These are phyloP conservation scores for Haliclystus octoradiatus DNA, from an alignment of 30 jellyfish, hydroid and myxozoan species.

Conservation along the genomic window DNA sequence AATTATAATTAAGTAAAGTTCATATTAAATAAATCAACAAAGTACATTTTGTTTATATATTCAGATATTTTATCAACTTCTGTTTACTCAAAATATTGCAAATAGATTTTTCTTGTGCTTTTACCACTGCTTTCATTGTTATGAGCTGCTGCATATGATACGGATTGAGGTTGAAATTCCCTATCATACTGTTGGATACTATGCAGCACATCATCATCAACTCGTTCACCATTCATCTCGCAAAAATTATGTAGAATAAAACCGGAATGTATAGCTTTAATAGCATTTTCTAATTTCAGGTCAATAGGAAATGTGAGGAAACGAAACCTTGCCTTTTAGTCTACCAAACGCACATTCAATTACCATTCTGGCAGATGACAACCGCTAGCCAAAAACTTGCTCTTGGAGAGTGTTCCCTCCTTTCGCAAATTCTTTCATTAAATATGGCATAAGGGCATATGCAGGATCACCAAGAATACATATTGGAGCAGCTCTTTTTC, in stretches of 20 bases:
- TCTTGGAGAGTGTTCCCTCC: constrained; percentile 22
- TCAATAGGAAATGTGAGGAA: no score
- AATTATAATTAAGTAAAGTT: no score
- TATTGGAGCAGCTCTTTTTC: constrained; percentile 18
- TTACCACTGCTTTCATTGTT: background rate
- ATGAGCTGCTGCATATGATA: background rate
- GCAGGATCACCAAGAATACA: constrained; percentile 28
- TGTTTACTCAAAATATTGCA: background rate
- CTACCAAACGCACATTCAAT: constrained; percentile 33
- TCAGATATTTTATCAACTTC: no score
- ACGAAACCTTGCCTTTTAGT: constrained; percentile 15
- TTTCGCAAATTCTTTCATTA: no score
- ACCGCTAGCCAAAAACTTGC: constrained; percentile 15
- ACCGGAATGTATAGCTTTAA: no score
- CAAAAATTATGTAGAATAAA: no score
- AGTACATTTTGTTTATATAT: no score
- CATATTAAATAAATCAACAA: no score
- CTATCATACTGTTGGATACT: background rate
- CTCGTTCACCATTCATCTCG: background rate
- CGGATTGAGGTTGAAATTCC: background rate
- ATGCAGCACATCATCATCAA: background rate
- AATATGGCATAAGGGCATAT: constrained; percentile 15
- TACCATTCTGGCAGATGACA: constrained; percentile 15
- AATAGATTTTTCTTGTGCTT: background rate
- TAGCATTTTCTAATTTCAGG: no score